phyloP scores from a whole-genome alignment of 2,888 invertebrate genomes.

The Zaprionus bogoriensis region DNA sequence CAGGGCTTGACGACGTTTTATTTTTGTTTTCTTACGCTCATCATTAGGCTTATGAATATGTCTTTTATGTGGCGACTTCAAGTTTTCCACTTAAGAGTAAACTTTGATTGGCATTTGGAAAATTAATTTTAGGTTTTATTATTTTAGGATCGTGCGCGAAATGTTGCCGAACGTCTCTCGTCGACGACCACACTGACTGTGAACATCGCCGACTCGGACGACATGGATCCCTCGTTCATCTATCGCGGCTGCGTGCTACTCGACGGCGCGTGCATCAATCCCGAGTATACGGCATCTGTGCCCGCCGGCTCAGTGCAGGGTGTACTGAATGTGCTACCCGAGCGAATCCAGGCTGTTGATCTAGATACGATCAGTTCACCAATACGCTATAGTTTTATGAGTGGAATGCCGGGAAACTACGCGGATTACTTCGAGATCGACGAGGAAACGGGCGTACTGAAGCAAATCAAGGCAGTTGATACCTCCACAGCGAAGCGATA shows the following conservation, averaged over 20 bases:
- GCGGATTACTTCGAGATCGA: conserved; percentile 92
- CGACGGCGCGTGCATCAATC: conserved; percentile 93
- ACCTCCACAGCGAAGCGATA: conserved; percentile 91
- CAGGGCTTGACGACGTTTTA: background rate
- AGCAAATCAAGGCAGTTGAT: conserved; percentile 91
- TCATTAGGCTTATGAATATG: conserved; percentile 5
- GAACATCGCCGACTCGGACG: conserved; percentile 93
- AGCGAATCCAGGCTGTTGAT: conserved; percentile 94
- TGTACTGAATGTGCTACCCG: conserved; percentile 91
- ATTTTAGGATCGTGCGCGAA: conserved; percentile 91
- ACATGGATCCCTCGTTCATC: conserved; percentile 95
- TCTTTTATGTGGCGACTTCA: background rate
- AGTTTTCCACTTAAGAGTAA: background rate
- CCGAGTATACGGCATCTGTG: conserved; percentile 92
- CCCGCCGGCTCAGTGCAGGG: conserved; percentile 91
- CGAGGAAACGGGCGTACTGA: conserved; percentile 90
- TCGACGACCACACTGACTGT: conserved; percentile 93
- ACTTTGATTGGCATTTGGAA: conserved; percentile 1
- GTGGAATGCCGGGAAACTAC: conserved; percentile 91
- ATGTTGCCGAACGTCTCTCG: conserved; percentile 89
- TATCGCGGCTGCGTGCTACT: conserved; percentile 92
- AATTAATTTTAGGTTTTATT: background rate
- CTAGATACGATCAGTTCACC: conserved; percentile 94
- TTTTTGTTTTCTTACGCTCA: background rate
- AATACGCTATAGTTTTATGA: conserved; percentile 91